A percentile compares a stretch with the other conserved stretches of the same genome.
Conservation (phyloP, 2,113 vertebrate species). For the Chauna torquata region DNA sequence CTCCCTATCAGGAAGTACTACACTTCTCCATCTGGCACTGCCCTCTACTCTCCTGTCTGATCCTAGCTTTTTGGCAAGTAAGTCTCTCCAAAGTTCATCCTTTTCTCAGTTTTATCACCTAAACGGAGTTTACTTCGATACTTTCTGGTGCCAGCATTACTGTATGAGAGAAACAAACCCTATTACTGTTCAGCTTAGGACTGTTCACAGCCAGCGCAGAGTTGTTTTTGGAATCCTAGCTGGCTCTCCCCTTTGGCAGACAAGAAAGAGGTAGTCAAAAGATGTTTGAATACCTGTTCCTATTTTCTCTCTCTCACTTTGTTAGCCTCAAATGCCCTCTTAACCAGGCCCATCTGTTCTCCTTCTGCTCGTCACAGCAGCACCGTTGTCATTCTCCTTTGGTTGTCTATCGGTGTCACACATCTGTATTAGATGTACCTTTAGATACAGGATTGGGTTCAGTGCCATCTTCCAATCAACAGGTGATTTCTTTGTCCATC, state of each 20-base stretch:
- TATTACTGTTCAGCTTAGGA: neutral
- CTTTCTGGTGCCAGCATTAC: neutral
- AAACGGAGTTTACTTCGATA: neutral
- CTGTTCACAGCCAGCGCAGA: neutral
- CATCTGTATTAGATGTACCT: neutral
- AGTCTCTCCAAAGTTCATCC: neutral
- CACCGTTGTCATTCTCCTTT: neutral
- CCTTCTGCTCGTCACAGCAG: neutral
- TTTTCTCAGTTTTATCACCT: neutral
- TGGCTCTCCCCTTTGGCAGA: neutral
- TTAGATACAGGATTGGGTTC: neutral
- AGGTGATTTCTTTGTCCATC: neutral
- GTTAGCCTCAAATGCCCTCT: neutral
- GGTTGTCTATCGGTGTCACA: neutral
- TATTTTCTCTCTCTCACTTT: neutral
- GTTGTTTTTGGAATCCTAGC: neutral
- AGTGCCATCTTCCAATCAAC: neutral
- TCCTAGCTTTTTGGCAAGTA: neutral
- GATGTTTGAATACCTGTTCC: neutral
- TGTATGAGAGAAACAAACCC: neutral
- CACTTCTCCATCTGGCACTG: accelerated
- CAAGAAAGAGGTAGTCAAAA: neutral
- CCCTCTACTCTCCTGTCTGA: neutral
- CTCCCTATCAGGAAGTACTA: neutral
- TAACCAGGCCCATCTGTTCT: neutral